These are phyloP conservation scores for Recurvirostra avosetta DNA, from an alignment of 2,113 vertebrate genomes.

Conservation along the genomic window DNA sequence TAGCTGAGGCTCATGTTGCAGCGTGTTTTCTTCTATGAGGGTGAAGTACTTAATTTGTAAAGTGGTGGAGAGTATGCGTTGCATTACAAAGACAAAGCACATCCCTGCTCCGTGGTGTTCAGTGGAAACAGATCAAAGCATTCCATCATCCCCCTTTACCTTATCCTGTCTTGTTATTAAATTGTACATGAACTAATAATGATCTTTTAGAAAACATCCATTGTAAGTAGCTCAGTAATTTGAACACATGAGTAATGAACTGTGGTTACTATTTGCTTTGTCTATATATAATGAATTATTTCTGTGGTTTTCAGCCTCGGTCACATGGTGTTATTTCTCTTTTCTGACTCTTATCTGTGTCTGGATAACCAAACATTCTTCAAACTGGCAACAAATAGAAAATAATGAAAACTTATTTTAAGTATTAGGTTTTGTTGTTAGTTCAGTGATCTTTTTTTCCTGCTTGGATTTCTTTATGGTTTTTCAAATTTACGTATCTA, in stretches of 20 bases:
- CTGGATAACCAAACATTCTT: background rate
- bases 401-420: background rate
- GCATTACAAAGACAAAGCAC: background rate
- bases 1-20: constrained; percentile 10
- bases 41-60: constrained; percentile 26
- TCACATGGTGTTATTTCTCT: background rate
- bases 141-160: background rate
- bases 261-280: background rate
- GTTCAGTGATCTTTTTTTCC: background rate
- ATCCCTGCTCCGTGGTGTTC: background rate
- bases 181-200: background rate
- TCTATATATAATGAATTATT: background rate
- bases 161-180: background rate
- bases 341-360: background rate
- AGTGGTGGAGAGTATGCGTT: background rate
- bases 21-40: constrained; percentile 1
- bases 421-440: background rate
- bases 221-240: background rate
- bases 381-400: background rate
- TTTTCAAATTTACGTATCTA: background rate
- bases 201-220: background rate
- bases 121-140: background rate
- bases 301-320: background rate
- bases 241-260: background rate
- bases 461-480: background rate